These are phyloP conservation scores for Xerus rutilus DNA, from an alignment of 2,797 vertebrate genomes.

Conservation along the genomic window DNA sequence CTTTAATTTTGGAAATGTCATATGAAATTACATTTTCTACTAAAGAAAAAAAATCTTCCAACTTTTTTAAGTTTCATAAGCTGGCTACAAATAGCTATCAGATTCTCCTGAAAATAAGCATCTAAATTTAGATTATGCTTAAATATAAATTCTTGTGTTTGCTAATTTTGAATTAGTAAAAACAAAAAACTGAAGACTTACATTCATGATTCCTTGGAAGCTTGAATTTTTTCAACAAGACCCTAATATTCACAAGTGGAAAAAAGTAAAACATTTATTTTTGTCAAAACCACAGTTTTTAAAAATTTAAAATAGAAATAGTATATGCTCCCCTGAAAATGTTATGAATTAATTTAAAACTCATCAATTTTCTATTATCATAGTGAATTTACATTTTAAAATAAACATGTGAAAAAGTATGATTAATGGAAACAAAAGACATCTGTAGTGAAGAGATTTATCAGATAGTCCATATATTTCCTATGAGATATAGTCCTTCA, in stretches of 20 bases:
- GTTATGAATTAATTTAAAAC: constrained; percentile 20
- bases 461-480: not conserved
- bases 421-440: not conserved
- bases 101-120: not conserved
- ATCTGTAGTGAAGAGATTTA: not conserved
- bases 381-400: not conserved
- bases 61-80: constrained; percentile 25
- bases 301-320: constrained; percentile 7
- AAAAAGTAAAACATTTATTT: constrained; percentile 65
- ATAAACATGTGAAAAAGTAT: not conserved
- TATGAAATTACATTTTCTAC: constrained; percentile 35
- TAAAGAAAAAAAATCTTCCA: constrained; percentile 53
- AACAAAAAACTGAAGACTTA: constrained; percentile 82
- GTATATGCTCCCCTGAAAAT: not conserved
- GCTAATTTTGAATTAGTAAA: constrained; percentile 38
- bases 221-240: constrained; percentile 90
- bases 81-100: not conserved
- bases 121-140: constrained; percentile 31
- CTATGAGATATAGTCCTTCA: not conserved
- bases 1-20: constrained; percentile 43
- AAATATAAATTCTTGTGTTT: constrained; percentile 27
- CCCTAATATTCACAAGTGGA: constrained; percentile 80
- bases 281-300: not conserved
- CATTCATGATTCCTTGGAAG: constrained; percentile 91
- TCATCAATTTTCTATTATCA: constrained; percentile 38